Percentiles rank a stretch among this genome's conserved stretches.
Conservation (phyloP, 2,797 vertebrate species). For the Odontamblyopus lacepedii region DNA sequence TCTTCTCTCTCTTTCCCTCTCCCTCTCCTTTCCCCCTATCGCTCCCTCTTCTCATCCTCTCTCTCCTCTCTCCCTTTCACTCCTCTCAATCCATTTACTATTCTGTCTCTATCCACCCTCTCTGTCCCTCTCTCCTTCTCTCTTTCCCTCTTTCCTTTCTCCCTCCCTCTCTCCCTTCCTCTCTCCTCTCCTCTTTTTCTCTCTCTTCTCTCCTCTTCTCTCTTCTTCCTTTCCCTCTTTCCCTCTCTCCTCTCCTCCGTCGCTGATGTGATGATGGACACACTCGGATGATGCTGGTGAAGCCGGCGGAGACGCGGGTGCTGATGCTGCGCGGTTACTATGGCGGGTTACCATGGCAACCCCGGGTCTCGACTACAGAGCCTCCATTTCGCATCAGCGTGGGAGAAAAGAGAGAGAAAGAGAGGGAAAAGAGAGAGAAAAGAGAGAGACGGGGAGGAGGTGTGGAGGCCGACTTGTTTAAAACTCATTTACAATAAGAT, state of each 20-base stretch:
- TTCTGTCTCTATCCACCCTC: background rate
- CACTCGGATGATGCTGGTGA: constrained; percentile 5
- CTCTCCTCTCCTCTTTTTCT: too few relatives aligned
- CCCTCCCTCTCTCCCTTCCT: too few relatives aligned
- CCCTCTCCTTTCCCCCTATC: too few relatives aligned
- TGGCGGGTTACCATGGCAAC: constrained; percentile 77
- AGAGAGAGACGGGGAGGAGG: constrained; percentile 32
- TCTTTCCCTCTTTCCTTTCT: background rate
- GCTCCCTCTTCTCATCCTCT: too few relatives aligned
- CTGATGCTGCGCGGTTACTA: constrained; percentile 78
- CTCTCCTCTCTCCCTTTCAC: too few relatives aligned
- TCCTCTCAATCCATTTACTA: too few relatives aligned
- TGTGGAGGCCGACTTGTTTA: background rate
- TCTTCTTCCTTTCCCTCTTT: constrained; percentile 37
- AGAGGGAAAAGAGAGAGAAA: constrained; percentile 22
- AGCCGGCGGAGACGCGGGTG: constrained; percentile 63
- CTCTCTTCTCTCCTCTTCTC: background rate
- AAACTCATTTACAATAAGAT: background rate
- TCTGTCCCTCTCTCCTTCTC: constrained; percentile 36
- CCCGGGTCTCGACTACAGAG: constrained; percentile 67
- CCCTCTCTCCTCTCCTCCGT: constrained; percentile 2
- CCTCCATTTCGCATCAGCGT: constrained; percentile 76
- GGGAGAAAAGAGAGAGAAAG: constrained; percentile 37
- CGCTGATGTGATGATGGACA: too few relatives aligned
- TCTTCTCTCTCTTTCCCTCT: too few relatives aligned